These are phyloP conservation scores for Lindbergichthys nudifrons DNA, from an alignment of 2,797 vertebrate species.

Conservation along the genomic window DNA sequence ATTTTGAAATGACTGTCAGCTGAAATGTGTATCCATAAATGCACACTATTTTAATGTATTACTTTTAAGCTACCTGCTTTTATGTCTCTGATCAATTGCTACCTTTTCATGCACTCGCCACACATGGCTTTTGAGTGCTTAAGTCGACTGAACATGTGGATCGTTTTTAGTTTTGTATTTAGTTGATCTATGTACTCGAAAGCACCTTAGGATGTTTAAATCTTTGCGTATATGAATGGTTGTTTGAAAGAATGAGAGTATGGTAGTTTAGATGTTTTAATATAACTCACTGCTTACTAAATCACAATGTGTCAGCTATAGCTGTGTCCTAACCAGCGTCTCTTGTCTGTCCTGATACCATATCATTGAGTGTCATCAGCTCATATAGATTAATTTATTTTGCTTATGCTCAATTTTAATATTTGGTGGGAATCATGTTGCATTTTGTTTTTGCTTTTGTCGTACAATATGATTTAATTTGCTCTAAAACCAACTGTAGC, in stretches of 20 bases:
- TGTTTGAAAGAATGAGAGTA: constrained; percentile 16
- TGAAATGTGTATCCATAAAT: background rate
- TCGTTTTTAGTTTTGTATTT: background rate
- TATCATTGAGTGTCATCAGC: constrained; percentile 19
- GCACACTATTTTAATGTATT: background rate
- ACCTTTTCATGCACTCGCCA: background rate
- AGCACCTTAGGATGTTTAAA: background rate
- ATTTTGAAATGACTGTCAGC: background rate
- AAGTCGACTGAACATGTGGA: background rate
- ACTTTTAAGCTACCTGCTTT: background rate
- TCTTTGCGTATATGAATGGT: constrained; percentile 8
- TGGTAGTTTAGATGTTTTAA: background rate
- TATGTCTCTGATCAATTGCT: background rate
- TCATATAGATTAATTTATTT: constrained; percentile 25
- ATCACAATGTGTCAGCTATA: constrained; percentile 31
- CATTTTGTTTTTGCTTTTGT: constrained; percentile 14
- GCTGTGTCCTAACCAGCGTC: constrained; percentile 47
- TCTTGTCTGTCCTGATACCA: constrained; percentile 30
- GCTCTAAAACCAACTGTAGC: background rate
- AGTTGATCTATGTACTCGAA: background rate
- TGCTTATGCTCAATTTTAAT: constrained; percentile 15
- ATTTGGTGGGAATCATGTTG: constrained; percentile 10
- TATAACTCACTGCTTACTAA: constrained; percentile 47
- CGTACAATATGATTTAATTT: constrained; percentile 12
- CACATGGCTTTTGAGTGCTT: background rate